Evolutionary conservation across 2,113 vertebrate genomes (phyloP).

Genomic region (mouse (Mus musculus)): DNA sequence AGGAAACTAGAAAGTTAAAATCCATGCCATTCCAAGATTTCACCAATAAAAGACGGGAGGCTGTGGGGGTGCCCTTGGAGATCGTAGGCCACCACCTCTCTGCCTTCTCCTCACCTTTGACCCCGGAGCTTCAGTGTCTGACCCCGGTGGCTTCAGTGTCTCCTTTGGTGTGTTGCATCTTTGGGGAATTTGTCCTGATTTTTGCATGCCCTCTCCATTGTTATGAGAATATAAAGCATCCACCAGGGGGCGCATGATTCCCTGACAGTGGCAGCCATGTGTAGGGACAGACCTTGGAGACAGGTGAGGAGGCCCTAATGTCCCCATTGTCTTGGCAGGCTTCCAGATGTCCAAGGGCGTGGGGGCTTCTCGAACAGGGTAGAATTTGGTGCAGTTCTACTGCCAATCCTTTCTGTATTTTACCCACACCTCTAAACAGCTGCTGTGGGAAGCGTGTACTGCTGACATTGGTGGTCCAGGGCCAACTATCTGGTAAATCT

Average conservation of each 20-base stretch:
- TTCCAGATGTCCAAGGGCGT: neutral
- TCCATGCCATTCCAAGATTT: neutral
- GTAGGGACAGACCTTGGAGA: neutral
- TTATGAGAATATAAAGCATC: neutral
- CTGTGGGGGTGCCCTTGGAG: fast-evolving
- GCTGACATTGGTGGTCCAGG: neutral
- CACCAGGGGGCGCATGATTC: slow-evolving; percentile 63
- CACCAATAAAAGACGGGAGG: neutral
- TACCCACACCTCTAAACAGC: neutral
- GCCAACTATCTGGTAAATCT: neutral
- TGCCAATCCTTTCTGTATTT: neutral
- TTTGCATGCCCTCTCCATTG: fast-evolving
- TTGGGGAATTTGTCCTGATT: neutral
- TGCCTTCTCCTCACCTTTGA: neutral
- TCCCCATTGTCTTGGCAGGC: neutral
- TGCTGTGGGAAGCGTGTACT: neutral
- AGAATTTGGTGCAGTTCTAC: neutral
- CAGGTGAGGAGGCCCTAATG: neutral
- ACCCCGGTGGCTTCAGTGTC: neutral
- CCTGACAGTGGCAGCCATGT: neutral
- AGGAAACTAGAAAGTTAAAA: neutral
- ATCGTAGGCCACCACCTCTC: fast-evolving
- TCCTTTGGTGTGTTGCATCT: neutral
- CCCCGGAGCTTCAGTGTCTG: neutral
- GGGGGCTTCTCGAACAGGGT: neutral